Base-by-base conservation (phyloP, 1,140 invertebrate species). In the Planococcus citri region DNA sequence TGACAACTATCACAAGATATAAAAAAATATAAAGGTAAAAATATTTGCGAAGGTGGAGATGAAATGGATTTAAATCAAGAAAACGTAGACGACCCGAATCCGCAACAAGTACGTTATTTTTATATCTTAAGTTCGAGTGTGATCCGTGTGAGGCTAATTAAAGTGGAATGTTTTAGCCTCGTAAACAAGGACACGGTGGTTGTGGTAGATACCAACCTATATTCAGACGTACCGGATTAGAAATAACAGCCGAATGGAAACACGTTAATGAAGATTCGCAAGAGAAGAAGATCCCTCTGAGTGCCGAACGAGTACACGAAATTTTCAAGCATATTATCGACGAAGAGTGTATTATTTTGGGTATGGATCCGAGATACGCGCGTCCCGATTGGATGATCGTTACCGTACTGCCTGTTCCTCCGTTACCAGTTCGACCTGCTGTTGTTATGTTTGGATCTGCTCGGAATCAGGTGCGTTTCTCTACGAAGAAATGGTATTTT, bases 371-470 rank as follows among this genome's bases (percentile, higher is more conserved):
- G 0, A 92, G 93, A 78, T 98, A 88, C 81, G 91, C 96, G 0
- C 83, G 97, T 68, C 97, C 97, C 14, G 97, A 99, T 83, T 99
- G 97, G 96, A 98, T 99, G 96, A 90, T 99, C 61, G 83, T 96
- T 1, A 98, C 96, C 8, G 94, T 97, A 3, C 79, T 99, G 68
- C 97, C 97, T 8, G 97, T 99, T 0, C 96, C 97, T 12, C 97
- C 97, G 2, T 78, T 99, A 6, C 86, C 90, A 1, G 89, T 92
- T 0, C 83, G 97, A 74, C 97, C 97, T 0, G 95, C 97, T 68
- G 97, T 99, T 4, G 94, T 99, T 17, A 99, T 99, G 92, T 96
- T 97, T 80, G 97, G 97, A 20, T 94, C 95, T 1, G 95, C 96
- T 0, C 91, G 94, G 78, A 99, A 98, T 86, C 87, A 88, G 80